phyloP scores from a whole-genome alignment of 2,888 invertebrate species.

The Polyommatus iphigenia region DNA sequence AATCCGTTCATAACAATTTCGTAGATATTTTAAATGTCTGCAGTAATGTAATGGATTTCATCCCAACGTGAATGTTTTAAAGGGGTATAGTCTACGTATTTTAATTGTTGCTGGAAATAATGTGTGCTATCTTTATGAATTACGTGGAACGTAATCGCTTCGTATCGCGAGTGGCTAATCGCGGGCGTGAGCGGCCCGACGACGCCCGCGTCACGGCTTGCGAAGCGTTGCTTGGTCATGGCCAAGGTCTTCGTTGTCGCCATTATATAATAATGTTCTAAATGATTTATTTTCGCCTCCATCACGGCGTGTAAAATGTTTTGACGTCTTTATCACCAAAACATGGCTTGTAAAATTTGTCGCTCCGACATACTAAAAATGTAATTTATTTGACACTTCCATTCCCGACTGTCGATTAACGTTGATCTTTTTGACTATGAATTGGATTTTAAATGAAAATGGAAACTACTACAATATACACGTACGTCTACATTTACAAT shows the following conservation, averaged over 20 bases:
- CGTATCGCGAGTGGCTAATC: conserved; percentile 52
- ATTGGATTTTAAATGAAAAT: no score
- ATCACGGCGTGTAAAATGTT: conserved; percentile 38
- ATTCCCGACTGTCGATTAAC: neutral
- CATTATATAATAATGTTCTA: conserved; percentile 64
- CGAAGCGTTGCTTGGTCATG: conserved; percentile 73
- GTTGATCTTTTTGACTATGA: neutral
- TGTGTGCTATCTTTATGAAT: conserved; percentile 33
- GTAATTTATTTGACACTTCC: neutral
- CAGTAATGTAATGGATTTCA: neutral
- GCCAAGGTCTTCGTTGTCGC: conserved; percentile 72
- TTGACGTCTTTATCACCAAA: conserved; percentile 42
- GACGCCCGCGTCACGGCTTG: conserved; percentile 52
- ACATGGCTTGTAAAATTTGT: neutral
- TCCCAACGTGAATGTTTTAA: neutral
- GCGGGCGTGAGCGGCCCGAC: conserved; percentile 43
- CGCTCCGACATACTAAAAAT: neutral
- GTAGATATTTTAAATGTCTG: neutral
- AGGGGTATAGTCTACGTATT: conserved; percentile 32
- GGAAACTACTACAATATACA: no score
- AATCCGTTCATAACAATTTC: neutral
- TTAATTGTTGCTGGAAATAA: conserved; percentile 44
- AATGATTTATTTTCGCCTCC: conserved; percentile 54
- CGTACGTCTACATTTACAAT: no score
- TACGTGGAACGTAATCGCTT: conserved; percentile 42